phyloP scores from a whole-genome alignment of 2,888 invertebrate species.

The Glaucopsyche alexis region DNA sequence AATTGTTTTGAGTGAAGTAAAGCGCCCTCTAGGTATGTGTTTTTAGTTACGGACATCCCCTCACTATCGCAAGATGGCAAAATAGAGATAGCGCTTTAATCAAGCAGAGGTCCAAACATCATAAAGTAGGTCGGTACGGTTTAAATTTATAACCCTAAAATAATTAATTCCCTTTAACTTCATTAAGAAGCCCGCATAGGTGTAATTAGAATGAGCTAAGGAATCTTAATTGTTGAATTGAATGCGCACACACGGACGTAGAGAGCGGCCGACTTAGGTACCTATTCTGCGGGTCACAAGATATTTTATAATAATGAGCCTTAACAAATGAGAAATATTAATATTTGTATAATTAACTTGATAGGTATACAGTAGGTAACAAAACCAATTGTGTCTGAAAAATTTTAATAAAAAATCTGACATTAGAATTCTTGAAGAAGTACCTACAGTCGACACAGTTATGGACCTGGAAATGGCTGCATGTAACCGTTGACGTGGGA shows the following conservation, averaged over 20 bases:
- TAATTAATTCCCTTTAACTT: conserved; percentile 80
- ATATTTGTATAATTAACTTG: no score
- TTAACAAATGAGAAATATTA: no score
- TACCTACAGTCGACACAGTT: no score
- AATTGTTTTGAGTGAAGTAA: no score
- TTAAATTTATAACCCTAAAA: conserved; percentile 77
- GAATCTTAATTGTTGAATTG: conserved; percentile 79
- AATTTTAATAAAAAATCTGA: no score
- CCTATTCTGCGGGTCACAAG: not conserved
- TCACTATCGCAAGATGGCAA: conserved; percentile 36
- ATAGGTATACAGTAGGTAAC: no score
- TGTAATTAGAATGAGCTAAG: conserved; percentile 78
- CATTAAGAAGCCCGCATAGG: conserved; percentile 79
- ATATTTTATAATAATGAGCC: no score
- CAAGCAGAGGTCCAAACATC: conserved; percentile 50
- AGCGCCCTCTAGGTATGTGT: not conserved
- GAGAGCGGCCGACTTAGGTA: conserved; percentile 31
- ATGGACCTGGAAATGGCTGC: no score
- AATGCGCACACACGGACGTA: conserved; percentile 50
- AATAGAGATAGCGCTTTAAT: conserved; percentile 45
- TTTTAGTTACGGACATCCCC: not conserved
- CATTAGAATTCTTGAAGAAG: no score
- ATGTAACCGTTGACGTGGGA: no score
- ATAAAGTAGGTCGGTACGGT: conserved; percentile 70
- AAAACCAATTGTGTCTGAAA: no score